Evolutionary conservation across 1,140 invertebrate species (phyloP).

Genomic region (Piezodorus guildinii): DNA sequence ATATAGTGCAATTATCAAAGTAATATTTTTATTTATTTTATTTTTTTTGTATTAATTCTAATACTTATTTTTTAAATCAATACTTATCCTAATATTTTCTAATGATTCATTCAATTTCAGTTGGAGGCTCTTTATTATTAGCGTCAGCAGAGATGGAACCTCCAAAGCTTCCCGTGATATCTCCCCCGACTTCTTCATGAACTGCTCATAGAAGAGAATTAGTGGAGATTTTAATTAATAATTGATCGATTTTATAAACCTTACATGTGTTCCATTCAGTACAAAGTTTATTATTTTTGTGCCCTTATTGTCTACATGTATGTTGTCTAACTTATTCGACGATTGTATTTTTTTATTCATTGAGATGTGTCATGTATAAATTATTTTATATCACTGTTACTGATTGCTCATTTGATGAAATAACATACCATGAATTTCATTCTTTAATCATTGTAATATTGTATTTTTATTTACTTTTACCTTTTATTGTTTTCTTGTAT

Average conservation of each 20-base stretch:
- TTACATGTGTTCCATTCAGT: too few species aligned
- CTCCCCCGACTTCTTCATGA: constrained; percentile 3
- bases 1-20: too few species aligned
- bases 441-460: neutral
- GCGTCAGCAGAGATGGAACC: neutral
- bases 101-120: neutral
- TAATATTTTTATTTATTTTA: neutral
- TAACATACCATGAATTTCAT: neutral
- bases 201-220: too few species aligned
- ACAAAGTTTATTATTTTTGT: too few species aligned
- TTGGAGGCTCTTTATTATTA: neutral
- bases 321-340: neutral
- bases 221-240: too few species aligned
- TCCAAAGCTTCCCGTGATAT: neutral
- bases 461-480: too few species aligned
- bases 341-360: neutral
- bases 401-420: neutral
- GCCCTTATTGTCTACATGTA: neutral
- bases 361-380: neutral
- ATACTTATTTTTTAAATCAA: neutral
- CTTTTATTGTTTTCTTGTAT: too few species aligned
- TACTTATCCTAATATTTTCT: neutral
- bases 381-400: neutral
- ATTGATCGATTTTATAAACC: too few species aligned
- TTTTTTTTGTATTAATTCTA: neutral